Conservation (phyloP, 2,888 invertebrate genomes). For the Diarsia brunnea region DNA sequence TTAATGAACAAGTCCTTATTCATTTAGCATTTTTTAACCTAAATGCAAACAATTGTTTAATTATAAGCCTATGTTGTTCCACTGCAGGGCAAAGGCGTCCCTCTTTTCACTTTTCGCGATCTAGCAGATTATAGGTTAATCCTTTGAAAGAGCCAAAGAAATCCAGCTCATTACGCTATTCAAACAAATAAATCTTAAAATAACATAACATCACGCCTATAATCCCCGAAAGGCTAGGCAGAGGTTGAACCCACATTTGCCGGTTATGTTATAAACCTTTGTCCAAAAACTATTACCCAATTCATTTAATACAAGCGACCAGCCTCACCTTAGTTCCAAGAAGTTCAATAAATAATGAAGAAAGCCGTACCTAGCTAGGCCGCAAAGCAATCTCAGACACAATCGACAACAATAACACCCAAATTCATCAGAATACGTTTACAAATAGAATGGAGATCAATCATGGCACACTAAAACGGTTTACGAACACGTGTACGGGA, state of each 20-base stretch:
- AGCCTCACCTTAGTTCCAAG: no score
- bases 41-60: not conserved
- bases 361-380: not conserved
- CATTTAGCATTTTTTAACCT: not conserved
- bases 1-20: not conserved
- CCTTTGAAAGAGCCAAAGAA: no score
- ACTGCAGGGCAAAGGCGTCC: no score
- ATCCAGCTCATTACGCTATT: no score
- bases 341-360: not conserved
- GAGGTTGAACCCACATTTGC: no score
- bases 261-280: no score
- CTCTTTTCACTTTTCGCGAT: no score
- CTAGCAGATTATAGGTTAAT: no score
- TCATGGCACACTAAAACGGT: constrained; percentile 15
- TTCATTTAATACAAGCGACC: not conserved
- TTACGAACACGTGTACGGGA: constrained; percentile 18
- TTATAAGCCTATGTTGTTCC: no score
- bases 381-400: constrained; percentile 10
- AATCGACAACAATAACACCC: not conserved
- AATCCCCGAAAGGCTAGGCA: no score
- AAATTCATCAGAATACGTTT: constrained; percentile 18
- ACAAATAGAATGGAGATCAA: constrained; percentile 14
- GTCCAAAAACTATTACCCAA: not conserved
- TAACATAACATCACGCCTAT: no score
- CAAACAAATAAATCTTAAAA: no score